Percentiles rank a stretch among this genome's conserved stretches.
Conservation (phyloP, 2,113 vertebrate species). For the Pangasianodon gigas region DNA sequence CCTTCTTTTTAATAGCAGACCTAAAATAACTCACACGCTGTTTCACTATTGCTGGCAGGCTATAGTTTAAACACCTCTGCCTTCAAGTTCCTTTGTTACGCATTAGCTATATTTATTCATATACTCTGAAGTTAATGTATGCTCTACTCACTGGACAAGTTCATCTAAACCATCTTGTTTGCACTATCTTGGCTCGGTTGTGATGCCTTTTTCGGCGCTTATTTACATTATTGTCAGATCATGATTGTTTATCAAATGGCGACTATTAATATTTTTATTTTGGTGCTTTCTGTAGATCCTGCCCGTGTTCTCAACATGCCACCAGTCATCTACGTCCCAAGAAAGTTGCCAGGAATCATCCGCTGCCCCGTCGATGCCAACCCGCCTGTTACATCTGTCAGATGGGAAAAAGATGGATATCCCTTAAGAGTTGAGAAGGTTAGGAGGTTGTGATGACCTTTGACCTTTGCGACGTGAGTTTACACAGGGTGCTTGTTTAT, state of each 20-base stretch:
- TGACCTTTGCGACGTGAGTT: not conserved
- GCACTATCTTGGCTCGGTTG: not conserved
- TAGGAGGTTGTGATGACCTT: slow-evolving; percentile 5
- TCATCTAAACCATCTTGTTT: not conserved
- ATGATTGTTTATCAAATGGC: not conserved
- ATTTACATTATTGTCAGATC: not conserved
- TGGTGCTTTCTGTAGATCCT: slow-evolving; percentile 76
- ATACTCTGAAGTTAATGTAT: not conserved
- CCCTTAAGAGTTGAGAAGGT: slow-evolving; percentile 96
- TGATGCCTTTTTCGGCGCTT: not conserved
- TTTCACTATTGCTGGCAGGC: not conserved
- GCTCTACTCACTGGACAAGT: not conserved
- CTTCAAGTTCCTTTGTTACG: not conserved
- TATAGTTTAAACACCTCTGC: not conserved
- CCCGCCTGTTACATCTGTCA: slow-evolving; percentile 90
- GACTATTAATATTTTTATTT: not conserved
- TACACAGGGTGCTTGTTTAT: not conserved
- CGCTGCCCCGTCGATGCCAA: slow-evolving; percentile 96
- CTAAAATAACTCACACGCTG: not conserved
- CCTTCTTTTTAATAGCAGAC: not conserved
- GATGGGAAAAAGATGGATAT: slow-evolving; percentile 98
- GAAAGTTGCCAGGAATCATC: slow-evolving; percentile 95
- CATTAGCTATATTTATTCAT: not conserved
- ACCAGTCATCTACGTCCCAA: slow-evolving; percentile 92
- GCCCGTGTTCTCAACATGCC: slow-evolving; percentile 99